Base-by-base conservation (phyloP, 2,888 invertebrate genomes). In the Anoncus sp. region DNA sequence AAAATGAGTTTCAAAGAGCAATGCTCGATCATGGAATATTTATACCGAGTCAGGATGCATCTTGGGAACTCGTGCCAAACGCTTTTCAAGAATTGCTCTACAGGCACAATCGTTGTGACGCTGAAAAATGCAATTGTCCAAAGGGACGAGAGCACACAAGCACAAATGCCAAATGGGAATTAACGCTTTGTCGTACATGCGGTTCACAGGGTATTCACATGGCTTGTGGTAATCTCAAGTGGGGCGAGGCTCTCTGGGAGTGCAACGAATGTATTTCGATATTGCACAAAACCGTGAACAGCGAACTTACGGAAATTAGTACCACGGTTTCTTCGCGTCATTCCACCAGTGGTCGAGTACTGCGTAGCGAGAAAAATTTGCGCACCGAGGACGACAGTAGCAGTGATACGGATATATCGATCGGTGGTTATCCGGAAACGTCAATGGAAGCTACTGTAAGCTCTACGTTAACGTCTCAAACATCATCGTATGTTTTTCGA, bases 41-140 rank as follows among this genome's bases (percentile, higher is more conserved):
- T 76, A 94, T 97, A 51, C 97, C 97, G 0, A 95, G 96, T 84
- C 94, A 95, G 96, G 97, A 97, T 89, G 97, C 97, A 0, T 94
- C 96, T 0, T 97, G 97, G 97, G 97, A 97, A 87, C 86, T 94
- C 12, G 95, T 93, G 79, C 95, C 96, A 1, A 94, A 96, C 86
- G 97, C 97, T 0, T 97, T 93, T 90, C 92, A 93, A 0, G 97
- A 96, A 74, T 93, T 97, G 47, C 92, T 94, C 18, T 94, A 94
- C 75, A 90, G 95, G 0, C 93, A 94, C 2, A 87, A 93, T 6
- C 81, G 85, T 0, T 97, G 97, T 87, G 93, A 93, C 51, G 94
- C 94, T 0, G 45, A 79, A 0, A 81, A 79, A 0, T 97, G 97
- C 87, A 43, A 84, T 0, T 96, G 95, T 87, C 93, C 93, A 0